Conservation (phyloP, 2,888 invertebrate genomes). For the Hedya salicella region DNA sequence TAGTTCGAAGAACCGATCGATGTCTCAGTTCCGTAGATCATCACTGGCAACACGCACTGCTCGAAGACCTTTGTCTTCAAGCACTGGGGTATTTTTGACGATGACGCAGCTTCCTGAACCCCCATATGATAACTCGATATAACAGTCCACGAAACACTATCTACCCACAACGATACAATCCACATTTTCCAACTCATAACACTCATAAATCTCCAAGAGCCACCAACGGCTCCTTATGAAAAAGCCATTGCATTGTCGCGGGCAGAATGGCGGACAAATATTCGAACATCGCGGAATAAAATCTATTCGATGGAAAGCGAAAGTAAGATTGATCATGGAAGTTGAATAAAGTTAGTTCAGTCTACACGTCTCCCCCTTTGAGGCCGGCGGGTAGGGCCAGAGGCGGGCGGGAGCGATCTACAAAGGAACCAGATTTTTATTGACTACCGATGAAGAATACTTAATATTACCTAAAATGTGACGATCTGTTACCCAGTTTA, state of each 20-base stretch:
- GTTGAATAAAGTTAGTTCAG: slow-evolving; percentile 66
- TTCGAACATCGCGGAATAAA: slow-evolving; percentile 58
- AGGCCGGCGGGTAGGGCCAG: slow-evolving; percentile 34
- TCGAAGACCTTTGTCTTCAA: no score
- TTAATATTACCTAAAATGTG: slow-evolving; percentile 24
- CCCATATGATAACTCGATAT: no score
- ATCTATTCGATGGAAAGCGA: slow-evolving; percentile 69
- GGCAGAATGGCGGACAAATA: slow-evolving; percentile 40
- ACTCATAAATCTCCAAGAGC: slow-evolving; percentile 34
- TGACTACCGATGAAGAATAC: slow-evolving; percentile 17
- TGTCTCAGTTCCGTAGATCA: no score
- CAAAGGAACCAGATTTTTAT: slow-evolving; percentile 33
- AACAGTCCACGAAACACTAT: slow-evolving; percentile 14
- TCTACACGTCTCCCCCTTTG: slow-evolving; percentile 48
- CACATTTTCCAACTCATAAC: slow-evolving; percentile 34
- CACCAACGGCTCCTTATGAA: slow-evolving; percentile 35
- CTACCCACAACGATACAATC: slow-evolving; percentile 28
- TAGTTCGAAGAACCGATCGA: no score
- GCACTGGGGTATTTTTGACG: no score
- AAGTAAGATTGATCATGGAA: slow-evolving; percentile 78
- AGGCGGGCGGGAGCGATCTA: slow-evolving; percentile 3
- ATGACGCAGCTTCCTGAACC: no score
- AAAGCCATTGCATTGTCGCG: slow-evolving; percentile 43
- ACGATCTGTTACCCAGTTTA: neutral
- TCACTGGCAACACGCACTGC: no score